Percentiles rank a stretch among this genome's conserved stretches.
Evolutionary conservation across 2,113 vertebrate species (phyloP).

Genomic region (Elanus axillaris): DNA sequence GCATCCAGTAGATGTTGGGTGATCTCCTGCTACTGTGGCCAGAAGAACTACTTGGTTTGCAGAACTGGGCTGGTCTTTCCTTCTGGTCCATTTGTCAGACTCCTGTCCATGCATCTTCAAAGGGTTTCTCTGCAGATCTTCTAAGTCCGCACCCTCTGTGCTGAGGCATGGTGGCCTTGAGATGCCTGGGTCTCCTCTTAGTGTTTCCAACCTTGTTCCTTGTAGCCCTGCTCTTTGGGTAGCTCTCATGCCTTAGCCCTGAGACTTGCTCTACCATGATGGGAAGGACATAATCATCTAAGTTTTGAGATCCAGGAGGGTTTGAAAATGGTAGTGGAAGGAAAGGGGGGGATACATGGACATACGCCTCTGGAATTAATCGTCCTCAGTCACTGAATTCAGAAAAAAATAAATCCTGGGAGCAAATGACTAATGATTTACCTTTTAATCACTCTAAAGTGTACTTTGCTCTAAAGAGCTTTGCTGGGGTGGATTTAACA

Average conservation of each 20-base stretch:
- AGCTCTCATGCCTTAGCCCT: not conserved
- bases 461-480: not conserved
- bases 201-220: not conserved
- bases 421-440: not conserved
- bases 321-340: not conserved
- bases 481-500: not conserved
- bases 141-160: not conserved
- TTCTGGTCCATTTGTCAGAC: not conserved
- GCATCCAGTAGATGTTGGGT: not conserved
- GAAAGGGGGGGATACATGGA: not conserved
- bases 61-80: not conserved
- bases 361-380: not conserved
- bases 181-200: not conserved
- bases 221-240: not conserved
- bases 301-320: not conserved
- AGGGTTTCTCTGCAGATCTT: not conserved
- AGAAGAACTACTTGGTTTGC: not conserved
- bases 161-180: not conserved
- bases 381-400: not conserved
- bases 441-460: not conserved
- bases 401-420: not conserved
- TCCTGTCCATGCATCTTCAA: not conserved
- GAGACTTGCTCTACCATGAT: rapidly evolving
- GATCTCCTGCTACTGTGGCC: not conserved
- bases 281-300: not conserved